These are phyloP conservation scores for Orchesellides sinensis DNA, from an alignment of 2,888 invertebrate species.

Conservation along the genomic window DNA sequence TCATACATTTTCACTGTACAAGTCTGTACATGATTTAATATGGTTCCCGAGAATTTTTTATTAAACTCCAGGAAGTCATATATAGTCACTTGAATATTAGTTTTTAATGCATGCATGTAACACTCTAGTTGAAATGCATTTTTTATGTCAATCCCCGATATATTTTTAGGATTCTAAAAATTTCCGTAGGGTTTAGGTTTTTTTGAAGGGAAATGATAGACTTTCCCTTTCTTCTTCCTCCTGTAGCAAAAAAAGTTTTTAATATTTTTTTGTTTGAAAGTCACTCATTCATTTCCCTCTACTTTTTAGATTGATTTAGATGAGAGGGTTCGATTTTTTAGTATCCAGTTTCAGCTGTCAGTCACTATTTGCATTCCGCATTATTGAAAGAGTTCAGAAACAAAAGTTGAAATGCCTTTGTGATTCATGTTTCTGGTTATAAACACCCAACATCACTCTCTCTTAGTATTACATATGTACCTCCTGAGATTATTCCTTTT, in stretches of 20 bases:
- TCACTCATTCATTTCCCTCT: slow-evolving; percentile 31
- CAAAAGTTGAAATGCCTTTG: background rate
- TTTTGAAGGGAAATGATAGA: slow-evolving; percentile 50
- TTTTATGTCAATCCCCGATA: slow-evolving; percentile 17
- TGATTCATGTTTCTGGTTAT: no score
- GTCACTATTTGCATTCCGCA: slow-evolving; percentile 62
- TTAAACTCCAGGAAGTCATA: no score
- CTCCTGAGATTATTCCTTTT: no score
- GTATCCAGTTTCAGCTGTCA: slow-evolving; percentile 50
- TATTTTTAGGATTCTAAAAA: background rate
- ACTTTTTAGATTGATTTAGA: no score
- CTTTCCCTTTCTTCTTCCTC: no score
- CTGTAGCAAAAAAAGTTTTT: background rate
- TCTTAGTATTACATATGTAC: no score
- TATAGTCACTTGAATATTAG: background rate
- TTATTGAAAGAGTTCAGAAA: slow-evolving; percentile 54
- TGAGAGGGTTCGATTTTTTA: slow-evolving; percentile 7
- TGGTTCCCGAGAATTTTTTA: no score
- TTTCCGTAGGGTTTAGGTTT: background rate
- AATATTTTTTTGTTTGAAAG: slow-evolving; percentile 44
- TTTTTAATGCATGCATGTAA: background rate
- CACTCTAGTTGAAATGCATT: background rate
- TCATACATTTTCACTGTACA: no score
- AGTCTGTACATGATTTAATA: no score
- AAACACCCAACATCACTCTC: no score